phyloP scores from a whole-genome alignment of 2,113 vertebrate species.

The Mesitornis unicolor region DNA sequence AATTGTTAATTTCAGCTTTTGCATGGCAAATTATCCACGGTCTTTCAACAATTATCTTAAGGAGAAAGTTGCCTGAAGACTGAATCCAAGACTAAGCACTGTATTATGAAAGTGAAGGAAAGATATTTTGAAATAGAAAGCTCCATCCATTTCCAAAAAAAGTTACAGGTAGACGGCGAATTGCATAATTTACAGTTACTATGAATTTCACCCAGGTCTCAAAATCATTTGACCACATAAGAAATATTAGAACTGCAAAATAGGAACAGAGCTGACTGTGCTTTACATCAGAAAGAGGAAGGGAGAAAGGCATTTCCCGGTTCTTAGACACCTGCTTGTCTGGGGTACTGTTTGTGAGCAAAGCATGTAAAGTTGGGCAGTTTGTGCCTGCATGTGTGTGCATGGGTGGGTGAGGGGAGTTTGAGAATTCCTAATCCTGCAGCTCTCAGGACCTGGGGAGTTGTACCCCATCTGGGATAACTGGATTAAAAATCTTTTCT shows the following conservation, averaged over 20 bases:
- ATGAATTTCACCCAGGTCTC: neutral
- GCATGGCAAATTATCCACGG: neutral
- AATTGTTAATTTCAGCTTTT: neutral
- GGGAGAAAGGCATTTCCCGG: neutral
- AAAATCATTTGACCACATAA: neutral
- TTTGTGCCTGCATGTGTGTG: neutral
- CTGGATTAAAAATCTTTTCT: slow-evolving; percentile 94
- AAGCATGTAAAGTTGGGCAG: slow-evolving; percentile 39
- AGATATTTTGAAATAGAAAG: neutral
- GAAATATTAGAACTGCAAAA: neutral
- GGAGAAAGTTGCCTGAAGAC: neutral
- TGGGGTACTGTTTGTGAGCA: slow-evolving; percentile 22
- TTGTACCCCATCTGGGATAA: slow-evolving; percentile 84
- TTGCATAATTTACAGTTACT: neutral
- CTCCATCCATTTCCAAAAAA: neutral
- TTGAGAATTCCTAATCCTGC: slow-evolving; percentile 85
- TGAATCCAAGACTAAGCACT: neutral
- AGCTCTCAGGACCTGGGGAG: slow-evolving; percentile 82
- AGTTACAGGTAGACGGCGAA: neutral
- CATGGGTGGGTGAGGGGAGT: slow-evolving; percentile 17
- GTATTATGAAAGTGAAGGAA: neutral
- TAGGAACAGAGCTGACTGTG: neutral
- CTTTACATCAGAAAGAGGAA: neutral
- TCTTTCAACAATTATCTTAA: neutral
- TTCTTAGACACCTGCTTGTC: neutral